These are phyloP conservation scores for Punctoribates punctum DNA, from an alignment of 2,888 invertebrate species.

Conservation along the genomic window DNA sequence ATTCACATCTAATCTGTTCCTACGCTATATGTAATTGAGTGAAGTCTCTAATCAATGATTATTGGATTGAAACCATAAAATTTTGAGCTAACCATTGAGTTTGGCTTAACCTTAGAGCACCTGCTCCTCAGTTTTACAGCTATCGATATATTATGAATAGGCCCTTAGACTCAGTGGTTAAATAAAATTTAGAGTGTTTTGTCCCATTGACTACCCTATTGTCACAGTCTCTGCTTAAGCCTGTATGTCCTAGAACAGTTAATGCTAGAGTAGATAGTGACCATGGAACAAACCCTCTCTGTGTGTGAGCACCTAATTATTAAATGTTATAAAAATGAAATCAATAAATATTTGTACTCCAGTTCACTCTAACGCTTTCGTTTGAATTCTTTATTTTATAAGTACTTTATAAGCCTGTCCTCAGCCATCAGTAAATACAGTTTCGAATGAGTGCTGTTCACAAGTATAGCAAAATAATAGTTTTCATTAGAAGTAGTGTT, in stretches of 20 bases:
- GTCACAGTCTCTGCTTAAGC: too few species aligned
- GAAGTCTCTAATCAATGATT: slow-evolving; percentile 35
- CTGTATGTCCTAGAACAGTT: too few species aligned
- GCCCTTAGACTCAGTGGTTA: too few species aligned
- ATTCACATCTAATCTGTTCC: slow-evolving; percentile 8
- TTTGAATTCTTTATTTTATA: not conserved
- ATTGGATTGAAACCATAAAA: slow-evolving; percentile 35
- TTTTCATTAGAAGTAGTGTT: slow-evolving; percentile 6
- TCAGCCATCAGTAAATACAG: slow-evolving; percentile 21
- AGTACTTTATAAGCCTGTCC: not conserved
- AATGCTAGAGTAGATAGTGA: too few species aligned
- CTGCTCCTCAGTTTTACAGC: slow-evolving; percentile 10
- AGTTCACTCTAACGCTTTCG: not conserved
- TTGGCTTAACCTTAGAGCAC: slow-evolving; percentile 11
- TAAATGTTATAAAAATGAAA: slow-evolving; percentile 28
- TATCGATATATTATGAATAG: slow-evolving; percentile 35
- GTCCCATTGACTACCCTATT: too few species aligned
- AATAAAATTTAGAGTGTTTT: too few species aligned
- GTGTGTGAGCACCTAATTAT: too few species aligned
- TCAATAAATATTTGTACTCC: slow-evolving; percentile 30
- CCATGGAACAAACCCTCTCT: too few species aligned
- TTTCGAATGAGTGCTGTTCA: too few species aligned
- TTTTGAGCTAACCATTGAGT: not conserved
- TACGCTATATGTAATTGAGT: not conserved
- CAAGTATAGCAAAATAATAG: not conserved